phyloP scores from a whole-genome alignment of 2,113 vertebrate species.

The Lathamus discolor region DNA sequence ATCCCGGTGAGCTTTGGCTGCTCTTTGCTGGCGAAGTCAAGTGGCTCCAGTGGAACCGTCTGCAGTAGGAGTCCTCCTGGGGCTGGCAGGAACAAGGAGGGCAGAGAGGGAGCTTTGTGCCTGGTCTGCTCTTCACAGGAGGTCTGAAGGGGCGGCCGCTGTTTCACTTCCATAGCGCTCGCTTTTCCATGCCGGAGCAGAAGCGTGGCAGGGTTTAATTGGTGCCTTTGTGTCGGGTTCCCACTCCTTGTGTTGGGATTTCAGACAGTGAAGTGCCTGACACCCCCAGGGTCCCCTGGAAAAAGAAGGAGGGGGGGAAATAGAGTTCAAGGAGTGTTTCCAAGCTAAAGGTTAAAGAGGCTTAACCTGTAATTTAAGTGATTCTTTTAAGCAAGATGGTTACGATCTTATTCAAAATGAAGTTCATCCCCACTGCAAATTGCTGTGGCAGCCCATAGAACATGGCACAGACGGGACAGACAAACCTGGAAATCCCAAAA shows the following conservation, averaged over 20 bases:
- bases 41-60: neutral
- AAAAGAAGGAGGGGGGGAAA: neutral
- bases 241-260: neutral
- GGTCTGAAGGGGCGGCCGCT: neutral
- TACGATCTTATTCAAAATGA: neutral
- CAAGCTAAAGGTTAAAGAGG: neutral
- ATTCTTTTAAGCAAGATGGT: neutral
- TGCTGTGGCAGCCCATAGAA: neutral
- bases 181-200: neutral
- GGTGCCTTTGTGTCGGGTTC: neutral
- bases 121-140: neutral
- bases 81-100: neutral
- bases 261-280: neutral
- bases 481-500: neutral
- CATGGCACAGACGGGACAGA: neutral
- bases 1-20: neutral
- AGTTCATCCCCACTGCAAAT: neutral
- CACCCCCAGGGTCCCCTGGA: neutral
- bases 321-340: neutral
- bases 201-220: neutral
- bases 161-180: neutral
- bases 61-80: neutral
- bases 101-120: neutral
- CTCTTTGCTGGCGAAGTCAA: neutral
- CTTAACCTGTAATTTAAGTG: neutral